Evolutionary conservation across 2,113 vertebrate genomes (phyloP), one percentile per base, ranked within the genome.

Genomic region (Melanotaenia duboulayi): DNA sequence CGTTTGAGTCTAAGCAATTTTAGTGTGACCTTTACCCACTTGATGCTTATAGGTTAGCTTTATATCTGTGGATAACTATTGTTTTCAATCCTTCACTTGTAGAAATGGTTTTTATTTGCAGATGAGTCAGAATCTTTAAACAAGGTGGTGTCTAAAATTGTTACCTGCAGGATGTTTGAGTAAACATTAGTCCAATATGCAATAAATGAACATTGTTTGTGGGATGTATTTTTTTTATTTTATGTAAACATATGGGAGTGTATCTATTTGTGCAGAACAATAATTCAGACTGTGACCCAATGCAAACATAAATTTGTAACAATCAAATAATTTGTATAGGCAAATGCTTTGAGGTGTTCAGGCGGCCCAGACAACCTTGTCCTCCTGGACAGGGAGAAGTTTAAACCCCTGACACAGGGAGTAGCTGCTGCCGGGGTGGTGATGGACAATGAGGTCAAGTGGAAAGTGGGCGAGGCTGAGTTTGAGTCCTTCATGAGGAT

Each of bases 401-500:
- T 95, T 52, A 96, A 95, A 86, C 87, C 95, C 67, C 78, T 90
- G 80, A 96, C 96, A 1, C 91, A 96, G 0, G 78, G 71, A 0
- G 70, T 96, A 46, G 95, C 92, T 10, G 78, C 91, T 3, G 54
- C 89, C 16, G 96, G 96, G 73, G 89, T 96, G 46, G 93, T 93
- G 49, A 94, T 96, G 85, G 93, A 94, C 82, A 94, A 93, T 0
- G 94, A 96, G 67, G 92, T 96, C 13, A 98, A 96, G 65, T 98
- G 97, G 97, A 98, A 95, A 86, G 89, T 95, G 76, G 97, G 97
- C 48, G 97, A 99, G 88, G 91, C 96, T 24, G 96, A 98, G 83
- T 97, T 98, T 52, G 97, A 99, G 91, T 96, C 97, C 0, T 94
- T 99, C 2, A 98, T 99, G 97, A 94, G 97, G 83, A 98, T 98